phyloP scores from a whole-genome alignment of 2,888 invertebrate species.

The Hemistola chrysoprasaria region DNA sequence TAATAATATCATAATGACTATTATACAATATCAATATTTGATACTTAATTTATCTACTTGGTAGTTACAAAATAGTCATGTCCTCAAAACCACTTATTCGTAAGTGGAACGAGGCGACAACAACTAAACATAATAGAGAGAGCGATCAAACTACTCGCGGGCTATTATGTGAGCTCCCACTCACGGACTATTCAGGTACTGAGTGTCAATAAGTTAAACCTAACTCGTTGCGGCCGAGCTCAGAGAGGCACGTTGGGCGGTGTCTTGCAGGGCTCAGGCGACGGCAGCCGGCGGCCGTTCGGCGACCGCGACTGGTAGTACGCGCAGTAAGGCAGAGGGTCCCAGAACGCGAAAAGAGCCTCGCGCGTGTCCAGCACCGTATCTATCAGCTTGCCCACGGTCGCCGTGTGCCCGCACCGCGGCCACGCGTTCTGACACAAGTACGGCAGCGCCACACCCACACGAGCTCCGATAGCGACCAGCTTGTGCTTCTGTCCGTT shows the following conservation, averaged over 20 bases:
- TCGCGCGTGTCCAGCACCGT: conserved; percentile 90
- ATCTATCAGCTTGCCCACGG: conserved; percentile 84
- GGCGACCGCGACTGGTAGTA: conserved; percentile 92
- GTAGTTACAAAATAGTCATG: conserved; percentile 74
- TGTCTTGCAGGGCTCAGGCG: conserved; percentile 80
- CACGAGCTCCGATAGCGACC: conserved; percentile 84
- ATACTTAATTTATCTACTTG: conserved; percentile 71
- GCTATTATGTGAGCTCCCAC: conserved; percentile 54
- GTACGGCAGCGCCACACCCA: conserved; percentile 91
- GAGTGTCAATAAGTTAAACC: conserved; percentile 70
- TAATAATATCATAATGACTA: conserved; percentile 31
- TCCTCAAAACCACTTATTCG: conserved; percentile 50
- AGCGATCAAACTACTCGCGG: conserved; percentile 36
- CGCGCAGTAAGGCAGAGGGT: conserved; percentile 92
- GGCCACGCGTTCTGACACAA: conserved; percentile 86
- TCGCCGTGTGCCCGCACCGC: conserved; percentile 83
- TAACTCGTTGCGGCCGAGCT: conserved; percentile 37
- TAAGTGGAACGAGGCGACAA: conserved; percentile 47
- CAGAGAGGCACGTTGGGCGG: conserved; percentile 76
- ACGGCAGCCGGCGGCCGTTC: conserved; percentile 67
- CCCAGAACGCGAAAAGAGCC: conserved; percentile 91
- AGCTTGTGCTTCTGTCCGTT: conserved; percentile 65
- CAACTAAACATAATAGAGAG: conserved; percentile 31
- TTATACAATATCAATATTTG: conserved; percentile 47
- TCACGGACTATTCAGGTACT: conserved; percentile 78